Conservation (phyloP, 2,797 vertebrate genomes). For the Eulemur albifrons region DNA sequence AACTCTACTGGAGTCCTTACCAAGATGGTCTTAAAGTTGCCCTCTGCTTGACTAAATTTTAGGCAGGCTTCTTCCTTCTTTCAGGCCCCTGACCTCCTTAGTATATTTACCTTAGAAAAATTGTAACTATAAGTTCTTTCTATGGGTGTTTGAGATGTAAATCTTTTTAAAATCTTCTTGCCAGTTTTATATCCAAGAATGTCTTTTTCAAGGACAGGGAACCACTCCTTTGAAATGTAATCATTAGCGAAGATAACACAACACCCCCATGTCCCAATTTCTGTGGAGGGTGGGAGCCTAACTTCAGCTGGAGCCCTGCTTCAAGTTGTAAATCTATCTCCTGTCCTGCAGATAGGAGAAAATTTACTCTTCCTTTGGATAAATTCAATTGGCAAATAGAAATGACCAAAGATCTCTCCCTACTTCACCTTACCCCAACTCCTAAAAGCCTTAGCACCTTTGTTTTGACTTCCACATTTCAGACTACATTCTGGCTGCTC, state of each 20-base stretch:
- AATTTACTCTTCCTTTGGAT: neutral
- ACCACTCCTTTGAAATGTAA: neutral
- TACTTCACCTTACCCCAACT: neutral
- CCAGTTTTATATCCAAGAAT: neutral
- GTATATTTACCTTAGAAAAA: neutral
- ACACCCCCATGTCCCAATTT: neutral
- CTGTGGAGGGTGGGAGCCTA: neutral
- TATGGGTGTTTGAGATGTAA: neutral
- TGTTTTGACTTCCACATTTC: too few relatives aligned
- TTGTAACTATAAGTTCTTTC: neutral
- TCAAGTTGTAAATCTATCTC: neutral
- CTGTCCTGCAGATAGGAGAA: neutral
- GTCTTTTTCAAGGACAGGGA: neutral
- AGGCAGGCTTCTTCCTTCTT: neutral
- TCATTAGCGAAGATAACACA: neutral
- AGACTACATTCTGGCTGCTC: neutral
- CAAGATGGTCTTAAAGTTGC: neutral
- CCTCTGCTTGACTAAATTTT: neutral
- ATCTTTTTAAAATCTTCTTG: neutral
- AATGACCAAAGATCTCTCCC: too few relatives aligned
- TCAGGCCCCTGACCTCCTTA: neutral
- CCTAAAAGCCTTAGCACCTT: neutral
- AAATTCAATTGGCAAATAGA: neutral
- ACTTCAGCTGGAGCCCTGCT: neutral
- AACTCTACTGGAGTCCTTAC: neutral